phyloP scores from a whole-genome alignment of 1,140 invertebrate genomes.

The Neodiprion fabricii region DNA sequence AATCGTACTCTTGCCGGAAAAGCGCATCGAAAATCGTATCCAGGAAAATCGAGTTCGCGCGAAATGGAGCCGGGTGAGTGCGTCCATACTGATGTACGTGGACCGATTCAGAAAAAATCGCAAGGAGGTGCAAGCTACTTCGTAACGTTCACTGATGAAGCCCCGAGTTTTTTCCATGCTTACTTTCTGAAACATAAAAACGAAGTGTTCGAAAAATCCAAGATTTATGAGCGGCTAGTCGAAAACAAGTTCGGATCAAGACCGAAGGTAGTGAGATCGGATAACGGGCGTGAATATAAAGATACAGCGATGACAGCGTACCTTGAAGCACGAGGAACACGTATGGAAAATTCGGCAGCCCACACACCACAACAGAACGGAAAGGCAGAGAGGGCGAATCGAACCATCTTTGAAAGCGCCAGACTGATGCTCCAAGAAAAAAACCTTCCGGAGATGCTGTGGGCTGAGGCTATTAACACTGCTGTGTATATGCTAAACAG shows the following conservation, averaged over 20 bases:
- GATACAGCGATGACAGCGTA: not conserved
- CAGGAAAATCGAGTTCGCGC: constrained; percentile 35
- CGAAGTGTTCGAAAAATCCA: not conserved
- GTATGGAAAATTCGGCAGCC: constrained; percentile 28
- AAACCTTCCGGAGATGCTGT: constrained; percentile 45
- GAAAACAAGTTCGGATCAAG: not conserved
- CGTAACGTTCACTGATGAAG: constrained; percentile 11
- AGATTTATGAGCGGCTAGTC: not conserved
- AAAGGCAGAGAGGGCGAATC: constrained; percentile 46
- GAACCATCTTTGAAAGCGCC: constrained; percentile 49
- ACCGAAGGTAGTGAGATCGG: not conserved
- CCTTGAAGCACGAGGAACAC: not conserved
- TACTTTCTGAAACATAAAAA: not conserved
- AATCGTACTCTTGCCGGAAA: constrained; percentile 24
- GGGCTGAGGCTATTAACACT: constrained; percentile 56
- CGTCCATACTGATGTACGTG: not conserved
- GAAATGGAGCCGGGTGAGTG: not conserved
- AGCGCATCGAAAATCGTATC: constrained; percentile 35
- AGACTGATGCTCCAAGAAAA: constrained; percentile 43
- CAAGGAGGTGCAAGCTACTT: constrained; percentile 12
- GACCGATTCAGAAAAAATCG: not conserved
- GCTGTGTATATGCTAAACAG: constrained; percentile 40
- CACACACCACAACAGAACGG: constrained; percentile 52
- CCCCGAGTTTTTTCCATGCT: not conserved
- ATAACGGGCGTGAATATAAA: not conserved